Evolutionary conservation across 2,888 invertebrate genomes (phyloP).

Genomic region (Drosophila testacea): DNA sequence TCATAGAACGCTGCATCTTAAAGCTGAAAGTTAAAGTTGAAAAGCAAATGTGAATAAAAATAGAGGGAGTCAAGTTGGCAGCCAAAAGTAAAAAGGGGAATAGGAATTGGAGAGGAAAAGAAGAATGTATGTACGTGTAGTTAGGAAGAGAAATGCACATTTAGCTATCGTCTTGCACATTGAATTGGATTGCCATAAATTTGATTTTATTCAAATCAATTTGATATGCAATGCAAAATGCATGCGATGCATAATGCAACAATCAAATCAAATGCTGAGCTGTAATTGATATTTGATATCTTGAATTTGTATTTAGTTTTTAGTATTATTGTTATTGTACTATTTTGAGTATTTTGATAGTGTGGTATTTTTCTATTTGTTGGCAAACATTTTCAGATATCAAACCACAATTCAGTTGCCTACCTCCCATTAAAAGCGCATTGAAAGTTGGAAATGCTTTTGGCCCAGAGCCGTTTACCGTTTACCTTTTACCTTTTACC

Average conservation of each 20-base stretch:
- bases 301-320: constrained; percentile 19
- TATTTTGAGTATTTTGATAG: constrained; percentile 2
- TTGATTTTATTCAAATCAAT: constrained; percentile 39
- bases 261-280: constrained; percentile 55
- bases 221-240: constrained; percentile 38
- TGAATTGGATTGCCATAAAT: constrained; percentile 39
- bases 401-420: neutral
- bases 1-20: neutral
- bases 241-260: constrained; percentile 44
- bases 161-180: constrained; percentile 5
- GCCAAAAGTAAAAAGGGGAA: neutral
- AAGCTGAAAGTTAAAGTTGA: neutral
- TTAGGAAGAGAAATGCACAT: neutral
- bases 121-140: neutral
- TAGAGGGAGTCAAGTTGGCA: neutral
- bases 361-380: constrained; percentile 11
- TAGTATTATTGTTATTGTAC: constrained; percentile 26
- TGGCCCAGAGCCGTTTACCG: constrained; percentile 23
- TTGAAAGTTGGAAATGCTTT: constrained; percentile 46
- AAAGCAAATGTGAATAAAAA: neutral
- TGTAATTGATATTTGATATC: constrained; percentile 53
- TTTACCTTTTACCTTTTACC: neutral
- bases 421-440: constrained; percentile 46
- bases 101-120: neutral
- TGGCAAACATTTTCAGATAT: constrained; percentile 12